Conservation (phyloP, 1,140 invertebrate species). For the Aphis craccivora region DNA sequence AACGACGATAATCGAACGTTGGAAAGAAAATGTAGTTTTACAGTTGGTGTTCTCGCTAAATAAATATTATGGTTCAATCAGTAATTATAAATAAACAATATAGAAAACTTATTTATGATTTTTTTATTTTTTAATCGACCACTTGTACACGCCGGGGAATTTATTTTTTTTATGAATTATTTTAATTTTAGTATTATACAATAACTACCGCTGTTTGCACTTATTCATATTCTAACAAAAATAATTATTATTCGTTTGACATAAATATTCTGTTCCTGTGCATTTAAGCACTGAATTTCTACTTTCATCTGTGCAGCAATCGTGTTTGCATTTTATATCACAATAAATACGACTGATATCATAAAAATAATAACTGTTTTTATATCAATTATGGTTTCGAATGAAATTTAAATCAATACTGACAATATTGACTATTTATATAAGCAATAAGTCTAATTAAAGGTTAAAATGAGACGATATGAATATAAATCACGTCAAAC, state of each 20-base stretch:
- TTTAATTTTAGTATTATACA: neutral
- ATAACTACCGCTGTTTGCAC: neutral
- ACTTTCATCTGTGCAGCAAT: neutral
- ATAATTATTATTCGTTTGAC: neutral
- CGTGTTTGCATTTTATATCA: neutral
- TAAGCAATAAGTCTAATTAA: neutral
- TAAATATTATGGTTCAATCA: neutral
- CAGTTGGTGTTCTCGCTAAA: neutral
- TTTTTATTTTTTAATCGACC: neutral
- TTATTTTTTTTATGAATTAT: neutral
- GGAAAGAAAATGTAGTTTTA: neutral
- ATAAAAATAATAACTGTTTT: neutral
- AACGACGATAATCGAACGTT: neutral
- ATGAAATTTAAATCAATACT: neutral
- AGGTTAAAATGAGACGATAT: neutral
- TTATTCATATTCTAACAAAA: neutral
- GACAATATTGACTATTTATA: neutral
- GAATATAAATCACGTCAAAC: neutral
- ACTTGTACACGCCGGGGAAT: neutral
- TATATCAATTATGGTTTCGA: neutral
- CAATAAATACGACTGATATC: neutral
- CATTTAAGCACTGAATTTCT: neutral
- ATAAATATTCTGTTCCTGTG: neutral
- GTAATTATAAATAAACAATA: constrained; percentile 23
- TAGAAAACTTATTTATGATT: neutral